phyloP scores from a whole-genome alignment of 2,113 vertebrate genomes.

The Entomyzon cyanotis region DNA sequence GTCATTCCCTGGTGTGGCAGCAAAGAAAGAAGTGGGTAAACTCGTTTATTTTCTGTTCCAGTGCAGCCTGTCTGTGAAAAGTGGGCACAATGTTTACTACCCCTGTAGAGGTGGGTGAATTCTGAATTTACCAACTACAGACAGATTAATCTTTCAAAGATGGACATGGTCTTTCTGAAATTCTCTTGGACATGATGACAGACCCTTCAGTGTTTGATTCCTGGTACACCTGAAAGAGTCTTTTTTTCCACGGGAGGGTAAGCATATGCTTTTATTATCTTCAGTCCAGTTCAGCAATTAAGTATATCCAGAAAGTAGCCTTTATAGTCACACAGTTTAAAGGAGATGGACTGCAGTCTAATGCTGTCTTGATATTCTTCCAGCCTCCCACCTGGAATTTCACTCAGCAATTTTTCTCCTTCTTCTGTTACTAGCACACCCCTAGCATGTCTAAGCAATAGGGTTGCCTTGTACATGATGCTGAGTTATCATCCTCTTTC shows the following conservation, averaged over 20 bases:
- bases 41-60: neutral
- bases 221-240: neutral
- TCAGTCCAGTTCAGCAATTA: neutral
- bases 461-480: neutral
- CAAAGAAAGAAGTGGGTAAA: neutral
- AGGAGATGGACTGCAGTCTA: neutral
- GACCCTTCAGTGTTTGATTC: neutral
- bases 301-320: neutral
- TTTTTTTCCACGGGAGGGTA: neutral
- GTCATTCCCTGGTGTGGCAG: neutral
- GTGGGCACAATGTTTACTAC: neutral
- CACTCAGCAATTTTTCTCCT: neutral
- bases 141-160: neutral
- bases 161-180: neutral
- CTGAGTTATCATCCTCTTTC: neutral
- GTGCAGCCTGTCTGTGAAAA: neutral
- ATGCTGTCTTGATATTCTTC: neutral
- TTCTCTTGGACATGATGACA: neutral
- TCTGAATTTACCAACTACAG: rapidly evolving
- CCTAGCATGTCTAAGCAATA: neutral
- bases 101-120: rapidly evolving
- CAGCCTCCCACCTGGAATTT: neutral
- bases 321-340: neutral
- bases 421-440: neutral
- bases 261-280: neutral